Evolutionary conservation across 1,140 invertebrate genomes (phyloP), one percentile per base, ranked within the genome.

Genomic region (Megathymus violae): DNA sequence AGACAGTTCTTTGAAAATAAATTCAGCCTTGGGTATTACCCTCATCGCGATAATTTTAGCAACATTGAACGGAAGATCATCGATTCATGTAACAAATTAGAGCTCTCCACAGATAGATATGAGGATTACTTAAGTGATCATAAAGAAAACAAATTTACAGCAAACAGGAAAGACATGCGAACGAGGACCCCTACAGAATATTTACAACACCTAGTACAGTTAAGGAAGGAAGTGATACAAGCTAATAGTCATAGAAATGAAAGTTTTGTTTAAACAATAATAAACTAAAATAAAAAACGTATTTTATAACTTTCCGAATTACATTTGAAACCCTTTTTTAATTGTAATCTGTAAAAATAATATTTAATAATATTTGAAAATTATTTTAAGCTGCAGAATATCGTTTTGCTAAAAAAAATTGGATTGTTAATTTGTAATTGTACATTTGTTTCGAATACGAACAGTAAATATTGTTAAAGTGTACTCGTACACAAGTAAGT

Each of bases 171-270:
- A 46, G 48, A 70, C 16, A 15, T 22, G 4, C 22, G 17, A 10
- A 47, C 16, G 17, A 69, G 71, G 19, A 79, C 80, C 6, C 88
- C 88, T 4, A 85, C 74, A 10, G 75, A 88, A 69, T 88, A 87
- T 75, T 70, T 90, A 14, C 80, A 88, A 51, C 78, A 88, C 70
- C 77, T 90, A 58, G 77, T 90, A 16, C 65, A 81, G 52, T 67
- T 88, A 56, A 66, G 88, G 61, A 78, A 75, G 52, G 76, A 85
- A 52, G 65, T 79, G 10, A 71, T 87, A 4, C 78, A 79, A 60
- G 69, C 54, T 10, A 59, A 59, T 22, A 59, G 54, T 46, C 41
- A 59, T 36, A 27, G 4, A 11, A 59, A 17, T 36, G 54, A 59
- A 46, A 59, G 54, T 36, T 59, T 59, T n/a, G 54, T 59, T 38